Base-by-base conservation (phyloP, 2,888 invertebrate genomes). In the Drosophila prolongata region DNA sequence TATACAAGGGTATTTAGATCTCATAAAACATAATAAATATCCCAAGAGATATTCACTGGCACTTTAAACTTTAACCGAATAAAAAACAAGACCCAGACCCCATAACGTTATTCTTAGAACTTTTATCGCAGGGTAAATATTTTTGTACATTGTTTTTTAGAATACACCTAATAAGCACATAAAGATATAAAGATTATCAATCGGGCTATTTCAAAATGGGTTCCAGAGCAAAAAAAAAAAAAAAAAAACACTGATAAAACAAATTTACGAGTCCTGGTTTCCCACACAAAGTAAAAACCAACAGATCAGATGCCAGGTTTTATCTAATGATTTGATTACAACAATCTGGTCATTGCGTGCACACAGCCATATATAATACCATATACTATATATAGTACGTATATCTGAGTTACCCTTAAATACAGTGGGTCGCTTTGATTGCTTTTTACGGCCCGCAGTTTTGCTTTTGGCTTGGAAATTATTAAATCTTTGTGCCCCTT, bases 381-480 rank as follows among this genome's bases (percentile, higher is more conserved):
- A 30, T 30, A 30, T 30, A 30, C 30, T 30, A 30, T 30, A 30
- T 30, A 30, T 8, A 8, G 6, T 30, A 30, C 8, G 8, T 30
- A 9, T 30, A 30, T 30, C 30, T 30, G 30, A 8, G 8, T 30
- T 10, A 37, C 35, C 24, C 57, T 19, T 55, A 56, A 14, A 56
- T 24, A 35, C 14, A 14, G 14, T 24, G 34, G 5, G 19, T 16
- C 13, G 14, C 14, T 58, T 37, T 19, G 35, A 34, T 46, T 40
- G 35, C 60, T 30, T 53, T 60, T 49, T 37, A 46, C 27, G 27
- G 14, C 53, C 30, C 38, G 16, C 53, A 30, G 14, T 11, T 11
- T 35, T 13, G 46, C n/a, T 70, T 55, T 75, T 77, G 61, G 64
- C 58, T 49, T 66, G 55, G 19, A 52, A 40, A 52, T 66, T 44